Evolutionary conservation across 2,113 vertebrate genomes (phyloP).

Genomic region (Syrrhaptes paradoxus): DNA sequence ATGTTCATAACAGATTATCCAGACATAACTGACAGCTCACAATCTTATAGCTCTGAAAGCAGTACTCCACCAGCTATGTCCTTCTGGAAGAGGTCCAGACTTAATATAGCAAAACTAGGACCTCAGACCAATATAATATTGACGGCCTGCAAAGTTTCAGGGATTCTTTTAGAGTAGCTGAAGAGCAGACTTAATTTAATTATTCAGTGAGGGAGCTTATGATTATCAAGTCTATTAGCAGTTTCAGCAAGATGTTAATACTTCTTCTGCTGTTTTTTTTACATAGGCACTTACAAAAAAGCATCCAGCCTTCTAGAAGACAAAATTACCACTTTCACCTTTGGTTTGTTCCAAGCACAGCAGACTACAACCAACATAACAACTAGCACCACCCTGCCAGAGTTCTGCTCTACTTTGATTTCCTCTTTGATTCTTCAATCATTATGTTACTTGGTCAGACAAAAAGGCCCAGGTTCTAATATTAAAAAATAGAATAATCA

Average conservation of each 20-base stretch:
- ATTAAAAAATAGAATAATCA: background rate
- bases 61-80: background rate
- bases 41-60: background rate
- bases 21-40: background rate
- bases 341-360: background rate
- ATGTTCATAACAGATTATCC: background rate
- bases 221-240: background rate
- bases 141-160: background rate
- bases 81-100: background rate
- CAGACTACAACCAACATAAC: background rate
- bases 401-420: background rate
- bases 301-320: background rate
- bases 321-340: background rate
- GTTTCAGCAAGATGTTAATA: background rate
- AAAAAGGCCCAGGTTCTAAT: background rate
- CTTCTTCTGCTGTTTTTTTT: background rate
- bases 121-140: background rate
- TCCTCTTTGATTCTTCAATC: background rate
- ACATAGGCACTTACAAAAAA: background rate
- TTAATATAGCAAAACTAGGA: background rate
- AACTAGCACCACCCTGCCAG: background rate
- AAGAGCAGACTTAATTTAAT: background rate
- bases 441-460: background rate
- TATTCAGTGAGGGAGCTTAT: background rate
- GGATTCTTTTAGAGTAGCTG: background rate